These are phyloP conservation scores for Trissoscelio sp. DNA, from an alignment of 2,888 invertebrate species.

Conservation along the genomic window DNA sequence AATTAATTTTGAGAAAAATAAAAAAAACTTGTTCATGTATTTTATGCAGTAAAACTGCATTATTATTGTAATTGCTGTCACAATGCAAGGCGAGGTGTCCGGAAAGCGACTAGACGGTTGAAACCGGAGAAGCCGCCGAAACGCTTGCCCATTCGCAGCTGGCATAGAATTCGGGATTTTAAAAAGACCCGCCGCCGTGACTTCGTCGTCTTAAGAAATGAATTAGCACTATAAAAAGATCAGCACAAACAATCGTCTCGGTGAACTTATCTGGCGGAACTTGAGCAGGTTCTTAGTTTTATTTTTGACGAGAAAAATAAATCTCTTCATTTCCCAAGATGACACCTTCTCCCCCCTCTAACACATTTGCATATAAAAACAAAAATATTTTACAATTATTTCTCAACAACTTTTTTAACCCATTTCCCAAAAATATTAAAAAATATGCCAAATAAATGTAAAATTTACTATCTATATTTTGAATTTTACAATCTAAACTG, in stretches of 20 bases:
- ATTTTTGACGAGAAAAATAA: conserved; percentile 7
- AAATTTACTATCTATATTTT: too few relatives aligned
- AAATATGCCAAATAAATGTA: too few relatives aligned
- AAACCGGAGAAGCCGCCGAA: conserved; percentile 82
- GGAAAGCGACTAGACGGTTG: conserved; percentile 82
- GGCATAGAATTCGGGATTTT: conserved; percentile 78
- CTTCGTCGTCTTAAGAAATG: conserved; percentile 66
- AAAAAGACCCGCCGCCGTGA: conserved; percentile 77
- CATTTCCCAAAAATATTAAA: too few relatives aligned
- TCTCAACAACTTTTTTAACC: too few relatives aligned
- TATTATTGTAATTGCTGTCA: conserved; percentile 63
- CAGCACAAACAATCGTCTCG: conserved; percentile 37
- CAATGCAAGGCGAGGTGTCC: conserved; percentile 74
- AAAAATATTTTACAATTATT: too few relatives aligned
- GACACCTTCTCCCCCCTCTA: conserved; percentile 7
- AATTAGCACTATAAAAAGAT: conserved; percentile 61
- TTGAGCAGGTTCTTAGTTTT: conserved; percentile 44
- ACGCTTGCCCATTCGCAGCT: conserved; percentile 80
- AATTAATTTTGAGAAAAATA: conserved; percentile 53
- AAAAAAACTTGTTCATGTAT: too few relatives aligned
- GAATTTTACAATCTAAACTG: too few relatives aligned
- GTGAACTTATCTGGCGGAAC: conserved; percentile 7
- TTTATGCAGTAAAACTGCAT: conserved; percentile 53
- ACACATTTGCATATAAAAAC: too few relatives aligned
- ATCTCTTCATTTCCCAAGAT: conserved; percentile 16